Evolutionary conservation across 2,113 vertebrate species (phyloP), one percentile per base, ranked within the genome.

Genomic region (Ia io): DNA sequence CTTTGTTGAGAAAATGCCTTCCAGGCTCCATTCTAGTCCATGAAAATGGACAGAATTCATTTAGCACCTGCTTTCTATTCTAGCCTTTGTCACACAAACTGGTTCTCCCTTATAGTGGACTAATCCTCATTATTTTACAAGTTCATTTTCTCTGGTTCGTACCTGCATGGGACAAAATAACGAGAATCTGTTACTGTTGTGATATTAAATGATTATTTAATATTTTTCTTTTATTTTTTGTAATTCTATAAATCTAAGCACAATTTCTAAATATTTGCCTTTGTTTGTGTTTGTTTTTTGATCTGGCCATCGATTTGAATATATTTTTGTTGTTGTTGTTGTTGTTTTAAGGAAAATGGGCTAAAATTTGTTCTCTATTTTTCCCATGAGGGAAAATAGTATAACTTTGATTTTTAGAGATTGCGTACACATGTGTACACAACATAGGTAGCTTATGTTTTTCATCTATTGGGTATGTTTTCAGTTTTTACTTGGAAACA

Each of bases 401-500:
- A 23, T 49, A 18, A 11, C 2, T 73, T 79, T 88, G 28, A 28
- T 25, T 44, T 88, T 86, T 71, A 22, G 63, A 49, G 35, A 59
- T 6, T 67, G 9, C 65, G 9, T 49, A 6, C 14, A 35, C 28
- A 23, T 23, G 5, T 25, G 7, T 18, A 56, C 18, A 37, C 3
- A 16, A 5, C 2, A 9, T 17, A 23, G 6, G 6, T 5, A 80
- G 18, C 25, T 78, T 84, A 18, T 53, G 20, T 42, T 80, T 84
- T 96, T 88, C 28, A n/a, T 70, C 32, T 69, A 10, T 16, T 56
- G 28, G 7, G 37, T 28, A 12, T 51, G 18, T 71, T 96, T 95
- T 76, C 11, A 51, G 5, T 84, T 87, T 89, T 95, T n/a, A 92
- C 16, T 91, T n/a, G 28, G 65, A 92, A 77, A 30, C 17, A 51